A percentile compares a stretch with the other conserved stretches of the same genome.
Evolutionary conservation across 2,888 invertebrate genomes (phyloP).

Genomic region (Standfussiana lucernea): DNA sequence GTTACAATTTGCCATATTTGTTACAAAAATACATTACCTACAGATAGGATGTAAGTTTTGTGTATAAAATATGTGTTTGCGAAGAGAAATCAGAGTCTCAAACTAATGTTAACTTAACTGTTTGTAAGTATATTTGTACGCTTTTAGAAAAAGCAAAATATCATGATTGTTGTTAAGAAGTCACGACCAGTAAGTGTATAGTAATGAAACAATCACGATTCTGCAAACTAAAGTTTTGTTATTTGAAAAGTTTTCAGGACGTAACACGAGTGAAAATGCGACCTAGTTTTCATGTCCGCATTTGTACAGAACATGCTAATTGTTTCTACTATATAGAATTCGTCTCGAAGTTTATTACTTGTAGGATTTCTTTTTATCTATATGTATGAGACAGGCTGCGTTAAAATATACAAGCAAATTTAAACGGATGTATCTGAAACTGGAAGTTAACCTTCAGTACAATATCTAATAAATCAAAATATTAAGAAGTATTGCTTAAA

Average conservation of each 20-base stretch:
- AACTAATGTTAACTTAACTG: slow-evolving; percentile 50
- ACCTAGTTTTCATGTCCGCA: slow-evolving; percentile 43
- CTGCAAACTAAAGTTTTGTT: slow-evolving; percentile 12
- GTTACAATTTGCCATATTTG: slow-evolving; percentile 35
- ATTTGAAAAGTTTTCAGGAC: slow-evolving; percentile 34
- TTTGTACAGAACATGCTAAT: slow-evolving; percentile 54
- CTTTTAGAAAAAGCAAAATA: slow-evolving; percentile 45
- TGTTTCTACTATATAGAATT: slow-evolving; percentile 6
- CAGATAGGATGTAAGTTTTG: slow-evolving; percentile 8
- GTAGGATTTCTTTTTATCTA: not conserved
- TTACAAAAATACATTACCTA: not conserved
- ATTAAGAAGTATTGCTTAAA: not conserved
- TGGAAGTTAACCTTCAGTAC: not conserved
- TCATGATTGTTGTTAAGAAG: slow-evolving; percentile 61
- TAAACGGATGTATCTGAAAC: not conserved
- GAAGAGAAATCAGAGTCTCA: slow-evolving; percentile 55
- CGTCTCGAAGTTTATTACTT: not conserved
- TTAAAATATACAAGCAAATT: slow-evolving; percentile 11
- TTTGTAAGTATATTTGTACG: slow-evolving; percentile 40
- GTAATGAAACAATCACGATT: slow-evolving; percentile 64
- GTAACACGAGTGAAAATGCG: slow-evolving; percentile 28
- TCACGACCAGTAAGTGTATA: slow-evolving; percentile 33
- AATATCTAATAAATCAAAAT: slow-evolving; percentile 7
- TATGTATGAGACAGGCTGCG: not conserved
- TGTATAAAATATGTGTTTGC: slow-evolving; percentile 33